Evolutionary conservation across 2,888 invertebrate genomes (phyloP).

Genomic region (Apodemia zela): DNA sequence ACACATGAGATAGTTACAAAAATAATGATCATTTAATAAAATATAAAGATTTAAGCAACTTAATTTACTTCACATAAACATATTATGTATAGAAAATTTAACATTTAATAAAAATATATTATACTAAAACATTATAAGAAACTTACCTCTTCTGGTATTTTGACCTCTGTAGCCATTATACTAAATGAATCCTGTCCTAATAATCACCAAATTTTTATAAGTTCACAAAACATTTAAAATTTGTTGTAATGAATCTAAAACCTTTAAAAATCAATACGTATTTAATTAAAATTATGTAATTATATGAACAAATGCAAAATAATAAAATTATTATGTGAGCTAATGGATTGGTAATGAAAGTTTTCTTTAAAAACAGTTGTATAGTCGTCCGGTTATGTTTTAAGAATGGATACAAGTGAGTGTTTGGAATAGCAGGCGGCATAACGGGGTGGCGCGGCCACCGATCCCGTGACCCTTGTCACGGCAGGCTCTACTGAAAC

Average conservation of each 20-base stretch:
- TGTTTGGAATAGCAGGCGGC: slow-evolving; percentile 48
- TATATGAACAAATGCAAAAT: neutral
- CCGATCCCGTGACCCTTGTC: slow-evolving; percentile 54
- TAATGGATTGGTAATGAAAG: slow-evolving; percentile 25
- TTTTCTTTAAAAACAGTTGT: slow-evolving; percentile 41
- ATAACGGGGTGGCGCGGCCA: slow-evolving; percentile 56
- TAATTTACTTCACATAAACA: too few species aligned
- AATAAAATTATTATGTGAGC: slow-evolving; percentile 11
- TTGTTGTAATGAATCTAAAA: too few species aligned
- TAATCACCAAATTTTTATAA: neutral
- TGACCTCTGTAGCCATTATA: slow-evolving; percentile 2
- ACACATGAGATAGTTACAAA: too few species aligned
- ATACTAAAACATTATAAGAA: neutral
- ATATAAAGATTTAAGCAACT: too few species aligned
- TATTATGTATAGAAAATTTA: too few species aligned
- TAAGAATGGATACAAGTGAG: slow-evolving; percentile 73
- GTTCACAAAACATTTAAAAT: neutral
- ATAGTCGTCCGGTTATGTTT: slow-evolving; percentile 79
- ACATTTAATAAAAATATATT: neutral
- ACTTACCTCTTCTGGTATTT: slow-evolving; percentile 1
- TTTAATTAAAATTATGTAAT: neutral
- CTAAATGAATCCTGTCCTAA: neutral
- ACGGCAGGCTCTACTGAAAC: slow-evolving; percentile 32
- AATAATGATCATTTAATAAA: too few species aligned
- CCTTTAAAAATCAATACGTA: neutral